phyloP scores from a whole-genome alignment of 2,113 vertebrate genomes.

The Oophaga pumilio region DNA sequence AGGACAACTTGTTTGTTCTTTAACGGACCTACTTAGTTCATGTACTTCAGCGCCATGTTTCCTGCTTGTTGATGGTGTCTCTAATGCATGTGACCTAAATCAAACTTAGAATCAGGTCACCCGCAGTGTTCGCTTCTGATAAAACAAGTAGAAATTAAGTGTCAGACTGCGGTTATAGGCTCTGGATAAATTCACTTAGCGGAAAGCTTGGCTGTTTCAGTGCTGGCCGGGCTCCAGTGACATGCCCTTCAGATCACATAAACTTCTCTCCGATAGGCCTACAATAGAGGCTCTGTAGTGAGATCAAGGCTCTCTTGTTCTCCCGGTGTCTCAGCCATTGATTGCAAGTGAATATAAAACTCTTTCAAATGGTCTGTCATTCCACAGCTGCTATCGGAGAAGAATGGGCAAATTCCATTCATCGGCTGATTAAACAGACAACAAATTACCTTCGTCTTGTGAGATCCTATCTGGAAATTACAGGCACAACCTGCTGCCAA shows the following conservation, averaged over 20 bases:
- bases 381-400: slow-evolving; percentile 35
- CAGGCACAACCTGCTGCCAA: not conserved
- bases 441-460: slow-evolving; percentile 2
- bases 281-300: slow-evolving; percentile 36
- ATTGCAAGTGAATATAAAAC: not conserved
- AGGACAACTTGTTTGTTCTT: not conserved
- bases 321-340: slow-evolving; percentile 1
- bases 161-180: not conserved
- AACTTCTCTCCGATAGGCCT: not conserved
- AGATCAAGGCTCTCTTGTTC: not conserved
- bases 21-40: not conserved
- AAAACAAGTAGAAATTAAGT: not conserved
- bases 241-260: not conserved
- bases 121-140: not conserved
- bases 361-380: not conserved
- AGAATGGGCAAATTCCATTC: slow-evolving; percentile 16
- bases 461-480: not conserved
- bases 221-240: not conserved
- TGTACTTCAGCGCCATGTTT: not conserved
- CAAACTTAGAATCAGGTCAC: not conserved
- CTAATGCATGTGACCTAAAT: not conserved
- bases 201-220: slow-evolving; percentile 5
- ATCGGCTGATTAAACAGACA: not conserved
- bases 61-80: not conserved
- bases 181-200: not conserved